Conservation (phyloP, 2,797 vertebrate species). For the Harpagifer antarcticus region DNA sequence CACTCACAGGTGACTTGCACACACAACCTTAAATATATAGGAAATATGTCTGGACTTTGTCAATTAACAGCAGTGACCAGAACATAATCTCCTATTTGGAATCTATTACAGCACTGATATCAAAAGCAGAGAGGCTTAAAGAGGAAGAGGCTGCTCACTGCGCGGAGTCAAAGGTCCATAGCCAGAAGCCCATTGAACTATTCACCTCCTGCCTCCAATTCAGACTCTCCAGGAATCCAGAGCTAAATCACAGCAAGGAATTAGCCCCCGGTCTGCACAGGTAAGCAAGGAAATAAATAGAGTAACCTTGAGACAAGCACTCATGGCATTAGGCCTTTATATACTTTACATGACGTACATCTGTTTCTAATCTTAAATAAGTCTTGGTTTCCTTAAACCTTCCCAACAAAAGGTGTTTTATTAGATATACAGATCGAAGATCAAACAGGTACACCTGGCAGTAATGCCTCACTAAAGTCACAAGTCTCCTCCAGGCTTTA, state of each 20-base stretch:
- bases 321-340: not conserved
- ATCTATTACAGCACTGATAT: slow-evolving; percentile 41
- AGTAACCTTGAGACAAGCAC: not conserved
- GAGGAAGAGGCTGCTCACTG: slow-evolving; percentile 1
- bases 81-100: not conserved
- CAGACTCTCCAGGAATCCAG: slow-evolving; percentile 27
- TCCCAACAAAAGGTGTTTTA: not conserved
- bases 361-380: not conserved
- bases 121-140: slow-evolving; percentile 3
- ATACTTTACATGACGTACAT: not conserved
- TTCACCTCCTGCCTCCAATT: slow-evolving; percentile 51
- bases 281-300: slow-evolving; percentile 30
- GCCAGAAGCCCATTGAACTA: slow-evolving; percentile 4
- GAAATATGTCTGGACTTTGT: not conserved
- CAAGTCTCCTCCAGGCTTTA: slow-evolving; percentile 8
- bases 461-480: slow-evolving; percentile 13
- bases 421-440: not conserved
- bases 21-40: not conserved
- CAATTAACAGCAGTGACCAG: slow-evolving; percentile 5
- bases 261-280: slow-evolving; percentile 16
- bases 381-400: not conserved
- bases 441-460: not conserved
- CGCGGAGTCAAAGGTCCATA: slow-evolving; percentile 21
- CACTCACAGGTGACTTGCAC: slow-evolving; percentile 46
- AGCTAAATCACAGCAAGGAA: slow-evolving; percentile 11